Evolutionary conservation across 2,888 invertebrate species (phyloP).

Genomic region (Epistrophe grossulariae): DNA sequence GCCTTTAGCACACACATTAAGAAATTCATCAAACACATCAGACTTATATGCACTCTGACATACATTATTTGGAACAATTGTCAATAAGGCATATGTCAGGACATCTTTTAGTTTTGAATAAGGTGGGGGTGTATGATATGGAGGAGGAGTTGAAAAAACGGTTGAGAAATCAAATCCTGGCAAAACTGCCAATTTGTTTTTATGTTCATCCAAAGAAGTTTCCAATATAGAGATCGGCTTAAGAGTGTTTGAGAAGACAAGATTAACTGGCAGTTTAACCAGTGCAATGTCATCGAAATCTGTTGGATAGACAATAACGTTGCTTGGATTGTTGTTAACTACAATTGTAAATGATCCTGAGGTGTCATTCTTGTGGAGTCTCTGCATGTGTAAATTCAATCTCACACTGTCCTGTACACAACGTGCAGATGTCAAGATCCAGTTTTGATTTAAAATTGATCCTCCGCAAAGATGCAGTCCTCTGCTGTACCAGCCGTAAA

Average conservation of each 20-base stretch:
- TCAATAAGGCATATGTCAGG: slow-evolving; percentile 52
- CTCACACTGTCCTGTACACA: slow-evolving; percentile 25
- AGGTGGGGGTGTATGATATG: not conserved
- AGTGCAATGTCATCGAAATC: slow-evolving; percentile 67
- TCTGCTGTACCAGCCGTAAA: not conserved
- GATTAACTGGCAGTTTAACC: slow-evolving; percentile 48
- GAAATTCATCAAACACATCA: slow-evolving; percentile 54
- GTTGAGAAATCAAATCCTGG: slow-evolving; percentile 54
- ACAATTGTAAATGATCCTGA: slow-evolving; percentile 30
- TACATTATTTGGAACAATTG: slow-evolving; percentile 22
- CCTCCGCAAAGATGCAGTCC: slow-evolving; percentile 15
- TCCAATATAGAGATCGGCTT: slow-evolving; percentile 14
- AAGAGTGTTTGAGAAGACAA: slow-evolving; percentile 36
- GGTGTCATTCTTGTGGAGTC: slow-evolving; percentile 4
- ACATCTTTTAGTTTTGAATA: not conserved
- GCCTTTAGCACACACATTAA: slow-evolving; percentile 53
- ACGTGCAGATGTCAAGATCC: slow-evolving; percentile 59
- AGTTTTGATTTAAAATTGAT: slow-evolving; percentile 21
- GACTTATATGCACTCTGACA: slow-evolving; percentile 25
- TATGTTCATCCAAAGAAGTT: not conserved
- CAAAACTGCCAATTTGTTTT: slow-evolving; percentile 55
- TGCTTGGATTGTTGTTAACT: slow-evolving; percentile 27
- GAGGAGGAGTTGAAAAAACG: not conserved
- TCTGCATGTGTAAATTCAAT: slow-evolving; percentile 40
- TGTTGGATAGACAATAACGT: slow-evolving; percentile 61